Conservation (phyloP, 2,888 invertebrate genomes). For the Caenorhabditis auriculariae region DNA sequence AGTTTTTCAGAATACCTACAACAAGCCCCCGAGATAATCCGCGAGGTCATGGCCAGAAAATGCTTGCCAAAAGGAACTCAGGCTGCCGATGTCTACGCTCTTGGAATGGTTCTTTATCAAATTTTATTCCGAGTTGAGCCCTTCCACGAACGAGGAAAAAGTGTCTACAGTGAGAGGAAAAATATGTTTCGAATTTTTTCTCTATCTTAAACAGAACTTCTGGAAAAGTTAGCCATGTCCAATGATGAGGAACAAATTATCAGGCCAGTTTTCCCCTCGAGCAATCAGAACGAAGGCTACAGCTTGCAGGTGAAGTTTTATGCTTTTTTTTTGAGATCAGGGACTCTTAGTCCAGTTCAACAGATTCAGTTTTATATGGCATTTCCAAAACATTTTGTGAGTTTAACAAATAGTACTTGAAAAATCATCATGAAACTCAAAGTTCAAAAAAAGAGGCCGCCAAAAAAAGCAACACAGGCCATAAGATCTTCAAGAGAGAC, state of each 20-base stretch:
- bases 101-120: conserved; percentile 60
- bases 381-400: too few relatives aligned
- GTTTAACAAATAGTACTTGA: too few relatives aligned
- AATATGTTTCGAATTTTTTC: not conserved
- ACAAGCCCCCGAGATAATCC: conserved; percentile 61
- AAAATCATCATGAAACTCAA: too few relatives aligned
- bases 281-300: conserved; percentile 49
- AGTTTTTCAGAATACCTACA: conserved; percentile 55
- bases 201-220: conserved; percentile 43
- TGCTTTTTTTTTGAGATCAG: not conserved
- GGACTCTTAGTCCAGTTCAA: too few relatives aligned
- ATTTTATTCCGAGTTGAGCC: conserved; percentile 60
- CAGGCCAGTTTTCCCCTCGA: conserved; percentile 55
- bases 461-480: too few relatives aligned
- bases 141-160: conserved; percentile 54
- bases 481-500: too few relatives aligned
- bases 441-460: too few relatives aligned
- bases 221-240: conserved; percentile 59
- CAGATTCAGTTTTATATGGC: too few relatives aligned
- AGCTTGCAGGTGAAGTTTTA: conserved; percentile 40
- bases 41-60: conserved; percentile 54
- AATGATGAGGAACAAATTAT: conserved; percentile 60
- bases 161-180: conserved; percentile 39
- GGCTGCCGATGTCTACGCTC: conserved; percentile 54
- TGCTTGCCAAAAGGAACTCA: conserved; percentile 51